Evolutionary conservation across 2,797 vertebrate species (phyloP).

Genomic region (Chaenodraco wilsoni): DNA sequence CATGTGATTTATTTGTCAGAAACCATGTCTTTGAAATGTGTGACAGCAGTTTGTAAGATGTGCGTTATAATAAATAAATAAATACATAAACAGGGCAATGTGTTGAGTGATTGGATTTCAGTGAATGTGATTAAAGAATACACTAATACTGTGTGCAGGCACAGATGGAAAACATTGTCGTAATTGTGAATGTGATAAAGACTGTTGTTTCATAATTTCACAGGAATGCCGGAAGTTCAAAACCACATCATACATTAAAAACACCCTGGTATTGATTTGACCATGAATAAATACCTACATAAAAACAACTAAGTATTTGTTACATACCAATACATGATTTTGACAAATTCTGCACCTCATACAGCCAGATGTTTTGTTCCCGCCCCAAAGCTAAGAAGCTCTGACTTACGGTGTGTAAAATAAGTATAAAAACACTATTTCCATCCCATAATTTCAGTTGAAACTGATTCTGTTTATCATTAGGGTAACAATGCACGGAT

Average conservation of each 20-base stretch:
- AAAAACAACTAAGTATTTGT: background rate
- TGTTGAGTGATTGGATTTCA: conserved; percentile 31
- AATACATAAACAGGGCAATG: conserved; percentile 3
- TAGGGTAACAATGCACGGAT: too few relatives aligned
- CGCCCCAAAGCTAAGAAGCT: background rate
- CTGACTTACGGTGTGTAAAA: background rate
- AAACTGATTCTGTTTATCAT: background rate
- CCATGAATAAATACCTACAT: background rate
- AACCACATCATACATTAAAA: background rate
- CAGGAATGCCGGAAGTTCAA: background rate
- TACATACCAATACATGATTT: background rate
- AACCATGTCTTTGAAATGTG: conserved; percentile 35
- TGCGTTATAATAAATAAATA: background rate
- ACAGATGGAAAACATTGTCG: background rate
- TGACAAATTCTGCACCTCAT: background rate
- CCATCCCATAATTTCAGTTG: background rate
- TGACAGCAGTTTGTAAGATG: conserved; percentile 31
- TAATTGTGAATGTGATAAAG: background rate
- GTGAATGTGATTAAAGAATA: conserved; percentile 4
- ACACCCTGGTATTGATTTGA: background rate
- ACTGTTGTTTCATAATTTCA: background rate
- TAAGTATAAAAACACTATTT: background rate
- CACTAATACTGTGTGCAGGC: background rate
- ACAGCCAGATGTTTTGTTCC: background rate
- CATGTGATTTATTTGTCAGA: conserved; percentile 42